Conservation (phyloP, 2,113 vertebrate genomes). For the Hippolais icterina region DNA sequence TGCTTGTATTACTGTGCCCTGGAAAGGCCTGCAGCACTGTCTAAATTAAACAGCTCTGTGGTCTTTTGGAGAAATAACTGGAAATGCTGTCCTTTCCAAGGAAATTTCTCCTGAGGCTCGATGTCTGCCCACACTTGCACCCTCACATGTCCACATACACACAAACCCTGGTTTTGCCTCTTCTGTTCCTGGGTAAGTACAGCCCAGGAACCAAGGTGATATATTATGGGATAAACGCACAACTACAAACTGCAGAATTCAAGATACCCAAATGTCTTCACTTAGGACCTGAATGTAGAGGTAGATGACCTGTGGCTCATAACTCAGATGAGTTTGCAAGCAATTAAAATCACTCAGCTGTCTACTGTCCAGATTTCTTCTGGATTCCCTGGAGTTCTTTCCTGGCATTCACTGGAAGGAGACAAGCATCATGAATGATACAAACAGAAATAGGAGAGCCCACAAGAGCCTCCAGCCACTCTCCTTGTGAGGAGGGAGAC, state of each 20-base stretch:
- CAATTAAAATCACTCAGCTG: not conserved
- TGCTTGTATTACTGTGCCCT: not conserved
- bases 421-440: not conserved
- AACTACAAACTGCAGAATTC: not conserved
- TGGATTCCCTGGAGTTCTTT: not conserved
- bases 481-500: not conserved
- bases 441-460: not conserved
- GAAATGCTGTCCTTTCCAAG: not conserved
- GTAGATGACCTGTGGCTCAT: not conserved
- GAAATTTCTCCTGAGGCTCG: not conserved
- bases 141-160: rapidly evolving
- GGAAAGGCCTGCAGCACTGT: not conserved
- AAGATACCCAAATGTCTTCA: not conserved
- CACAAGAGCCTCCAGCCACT: not conserved
- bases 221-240: not conserved
- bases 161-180: not conserved
- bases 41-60: not conserved
- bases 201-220: not conserved
- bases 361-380: not conserved
- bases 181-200: not conserved
- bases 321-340: not conserved
- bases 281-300: not conserved
- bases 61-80: not conserved
- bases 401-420: not conserved
- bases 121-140: not conserved